phyloP scores from a whole-genome alignment of 2,113 vertebrate species.

The Polypterus bichir region DNA sequence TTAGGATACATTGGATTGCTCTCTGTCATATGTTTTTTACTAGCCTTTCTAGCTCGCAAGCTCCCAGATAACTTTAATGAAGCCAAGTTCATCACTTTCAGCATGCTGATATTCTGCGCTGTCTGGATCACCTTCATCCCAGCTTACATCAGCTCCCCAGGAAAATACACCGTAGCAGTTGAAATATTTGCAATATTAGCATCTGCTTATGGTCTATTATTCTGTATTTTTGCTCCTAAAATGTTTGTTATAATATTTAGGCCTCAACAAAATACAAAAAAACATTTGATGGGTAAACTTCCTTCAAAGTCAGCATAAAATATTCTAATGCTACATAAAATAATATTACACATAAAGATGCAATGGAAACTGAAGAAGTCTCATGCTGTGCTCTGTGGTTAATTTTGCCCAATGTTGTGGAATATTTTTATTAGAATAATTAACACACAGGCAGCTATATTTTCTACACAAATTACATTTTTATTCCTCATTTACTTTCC shows the following conservation, averaged over 20 bases:
- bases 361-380: too few species aligned
- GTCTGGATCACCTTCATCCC: slow-evolving; percentile 38
- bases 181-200: slow-evolving; percentile 38
- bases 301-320: background rate
- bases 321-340: too few species aligned
- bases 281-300: slow-evolving; percentile 30
- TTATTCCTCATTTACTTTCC: too few species aligned
- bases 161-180: slow-evolving; percentile 34
- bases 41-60: slow-evolving; percentile 32
- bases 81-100: slow-evolving; percentile 35
- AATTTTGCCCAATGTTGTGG: too few species aligned
- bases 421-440: too few species aligned
- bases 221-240: slow-evolving; percentile 35
- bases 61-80: slow-evolving; percentile 38
- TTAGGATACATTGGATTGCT: slow-evolving; percentile 32
- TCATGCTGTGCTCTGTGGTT: too few species aligned
- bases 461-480: too few species aligned
- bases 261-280: slow-evolving; percentile 32
- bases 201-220: slow-evolving; percentile 26
- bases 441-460: too few species aligned
- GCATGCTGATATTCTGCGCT: slow-evolving; percentile 34
- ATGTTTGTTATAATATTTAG: slow-evolving; percentile 34
- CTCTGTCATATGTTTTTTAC: slow-evolving; percentile 22
- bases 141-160: slow-evolving; percentile 34
- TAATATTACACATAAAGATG: too few species aligned